Conservation (phyloP, 2,888 invertebrate genomes). For the Magallana nippona region DNA sequence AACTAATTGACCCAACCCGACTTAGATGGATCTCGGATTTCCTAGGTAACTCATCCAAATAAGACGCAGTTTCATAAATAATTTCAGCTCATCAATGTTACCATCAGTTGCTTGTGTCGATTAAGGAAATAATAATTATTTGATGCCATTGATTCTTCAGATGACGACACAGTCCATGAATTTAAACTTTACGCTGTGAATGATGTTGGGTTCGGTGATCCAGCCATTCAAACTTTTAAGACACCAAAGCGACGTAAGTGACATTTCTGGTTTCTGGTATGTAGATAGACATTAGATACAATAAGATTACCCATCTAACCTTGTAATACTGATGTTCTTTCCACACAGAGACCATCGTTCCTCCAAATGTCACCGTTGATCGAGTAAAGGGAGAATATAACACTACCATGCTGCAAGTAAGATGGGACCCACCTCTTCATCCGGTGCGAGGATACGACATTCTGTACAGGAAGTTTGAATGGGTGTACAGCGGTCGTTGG, state of each 20-base stretch:
- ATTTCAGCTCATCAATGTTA: too few relatives aligned
- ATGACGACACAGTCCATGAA: slow-evolving; percentile 46
- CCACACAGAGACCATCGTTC: slow-evolving; percentile 44
- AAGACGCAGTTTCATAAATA: too few relatives aligned
- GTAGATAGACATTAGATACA: too few relatives aligned
- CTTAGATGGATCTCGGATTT: slow-evolving; percentile 47
- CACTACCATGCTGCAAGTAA: slow-evolving; percentile 38
- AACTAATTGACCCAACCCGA: slow-evolving; percentile 36
- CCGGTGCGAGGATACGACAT: slow-evolving; percentile 45
- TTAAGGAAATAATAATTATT: not conserved
- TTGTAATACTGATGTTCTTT: not conserved
- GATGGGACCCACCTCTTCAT: slow-evolving; percentile 41
- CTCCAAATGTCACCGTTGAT: slow-evolving; percentile 48
- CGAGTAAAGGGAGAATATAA: slow-evolving; percentile 35
- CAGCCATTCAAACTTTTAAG: slow-evolving; percentile 29
- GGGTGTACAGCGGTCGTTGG: slow-evolving; percentile 49
- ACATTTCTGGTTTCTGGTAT: not conserved
- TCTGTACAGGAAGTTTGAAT: slow-evolving; percentile 48
- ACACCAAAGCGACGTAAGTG: slow-evolving; percentile 48
- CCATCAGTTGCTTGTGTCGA: not conserved
- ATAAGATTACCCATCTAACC: too few relatives aligned
- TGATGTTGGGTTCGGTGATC: slow-evolving; percentile 42
- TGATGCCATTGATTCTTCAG: slow-evolving; percentile 21
- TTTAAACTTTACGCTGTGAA: slow-evolving; percentile 46
- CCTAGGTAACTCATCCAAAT: slow-evolving; percentile 34